These are phyloP conservation scores for Melanotaenia duboulayi DNA, from an alignment of 2,113 vertebrate genomes.

Conservation along the genomic window DNA sequence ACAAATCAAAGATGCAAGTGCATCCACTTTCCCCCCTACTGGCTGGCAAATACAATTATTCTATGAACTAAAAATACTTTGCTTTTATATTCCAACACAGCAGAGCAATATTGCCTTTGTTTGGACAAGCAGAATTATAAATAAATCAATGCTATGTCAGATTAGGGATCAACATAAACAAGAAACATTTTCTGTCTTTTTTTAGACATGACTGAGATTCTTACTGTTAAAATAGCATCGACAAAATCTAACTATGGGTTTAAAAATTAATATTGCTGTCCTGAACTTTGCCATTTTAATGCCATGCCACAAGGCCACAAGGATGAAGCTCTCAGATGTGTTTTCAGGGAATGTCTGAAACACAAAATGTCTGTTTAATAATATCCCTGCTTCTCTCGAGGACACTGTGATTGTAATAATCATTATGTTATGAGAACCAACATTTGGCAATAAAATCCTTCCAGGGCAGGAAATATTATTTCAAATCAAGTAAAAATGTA, in stretches of 20 bases:
- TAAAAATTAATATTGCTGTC: background rate
- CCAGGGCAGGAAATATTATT: background rate
- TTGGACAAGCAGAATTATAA: background rate
- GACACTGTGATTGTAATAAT: background rate
- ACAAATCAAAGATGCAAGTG: background rate
- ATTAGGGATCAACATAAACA: background rate
- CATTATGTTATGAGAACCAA: too few species aligned
- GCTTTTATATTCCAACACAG: background rate
- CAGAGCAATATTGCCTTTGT: background rate
- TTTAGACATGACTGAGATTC: background rate
- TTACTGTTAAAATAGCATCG: background rate
- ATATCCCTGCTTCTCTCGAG: background rate
- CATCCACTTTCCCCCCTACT: background rate
- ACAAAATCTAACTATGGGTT: background rate
- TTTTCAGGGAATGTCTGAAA: slow-evolving; percentile 1
- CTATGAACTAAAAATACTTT: background rate
- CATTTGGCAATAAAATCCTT: background rate
- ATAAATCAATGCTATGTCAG: background rate
- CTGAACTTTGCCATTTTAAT: background rate
- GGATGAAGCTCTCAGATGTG: slow-evolving; percentile 1
- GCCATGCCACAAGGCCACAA: background rate
- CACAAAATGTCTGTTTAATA: background rate
- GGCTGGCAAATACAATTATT: slow-evolving; percentile 1
- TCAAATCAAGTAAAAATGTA: background rate
- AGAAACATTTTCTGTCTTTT: background rate